Base-by-base conservation (phyloP, 2,888 invertebrate species). In the Lagria hirta region DNA sequence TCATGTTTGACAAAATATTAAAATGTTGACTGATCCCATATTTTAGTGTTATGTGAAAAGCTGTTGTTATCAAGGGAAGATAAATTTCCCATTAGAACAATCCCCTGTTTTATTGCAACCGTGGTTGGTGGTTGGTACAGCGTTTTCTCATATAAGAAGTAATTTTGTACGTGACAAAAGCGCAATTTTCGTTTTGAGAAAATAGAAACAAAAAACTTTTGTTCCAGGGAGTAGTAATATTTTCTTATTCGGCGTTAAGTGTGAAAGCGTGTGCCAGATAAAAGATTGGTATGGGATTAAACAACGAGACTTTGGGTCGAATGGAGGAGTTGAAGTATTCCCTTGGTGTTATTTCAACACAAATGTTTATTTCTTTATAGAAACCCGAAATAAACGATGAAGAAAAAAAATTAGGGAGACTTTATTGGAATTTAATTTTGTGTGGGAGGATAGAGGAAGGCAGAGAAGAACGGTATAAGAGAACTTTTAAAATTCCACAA, bases 201-300 rank as follows among this genome's bases (percentile, higher is more conserved):
- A 43, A 54, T 52, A 57, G 54, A 54, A 59, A 60, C 60, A 57
- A 49, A 57, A 52, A 61, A 58, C 52, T 58, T 61, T 54, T 57
- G 60, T 57, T 59, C 55, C 52, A 48, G 59, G 59, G 58, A 58
- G 61, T n/a, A n/a, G n/a, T 60, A 62, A 66, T 68, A 67, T 68
- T 68, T 69, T 61, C 66, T 66, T 66, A 65, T 69, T 61, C 61
- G 52, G 57, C 55, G 65, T 57, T 66, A 68, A 70, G 70, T 68
- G 69, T 68, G 68, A 69, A 69, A 69, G 65, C 70, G 70, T 70
- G 70, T 68, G 68, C 60, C 57, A 68, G 70, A 66, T 71, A 71
- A 72, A 71, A 71, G 71, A 71, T 72, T 72, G 71, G 70, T 69
- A 70, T 69, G 71, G 71, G 71, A 72, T 71, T 71, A 70, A 68